Evolutionary conservation across 92 coral and sea anemone genomes (phyloP).

Genomic region (Porites evermanni): DNA sequence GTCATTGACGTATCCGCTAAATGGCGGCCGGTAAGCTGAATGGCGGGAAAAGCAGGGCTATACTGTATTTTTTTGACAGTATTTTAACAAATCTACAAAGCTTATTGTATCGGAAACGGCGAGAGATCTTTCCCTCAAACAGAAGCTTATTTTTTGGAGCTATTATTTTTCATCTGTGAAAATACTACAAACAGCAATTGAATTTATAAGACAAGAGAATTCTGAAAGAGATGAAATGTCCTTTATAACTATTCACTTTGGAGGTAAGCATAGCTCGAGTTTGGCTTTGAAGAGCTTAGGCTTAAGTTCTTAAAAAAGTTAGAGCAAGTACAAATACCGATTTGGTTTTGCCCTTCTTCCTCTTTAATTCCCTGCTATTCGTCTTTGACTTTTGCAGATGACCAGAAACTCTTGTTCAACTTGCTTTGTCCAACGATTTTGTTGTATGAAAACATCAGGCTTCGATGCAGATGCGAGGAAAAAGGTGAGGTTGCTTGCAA

Average conservation of each 20-base stretch:
- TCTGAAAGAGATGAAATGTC: constrained; percentile 18
- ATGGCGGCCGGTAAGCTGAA: constrained; percentile 16
- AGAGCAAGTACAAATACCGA: background rate
- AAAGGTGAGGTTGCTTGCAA: constrained; percentile 55
- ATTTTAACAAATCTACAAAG: background rate
- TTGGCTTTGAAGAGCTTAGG: background rate
- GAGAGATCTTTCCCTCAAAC: too few relatives aligned
- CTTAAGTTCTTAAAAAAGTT: background rate
- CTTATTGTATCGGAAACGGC: too few relatives aligned
- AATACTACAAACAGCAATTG: background rate
- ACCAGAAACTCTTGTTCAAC: constrained; percentile 76
- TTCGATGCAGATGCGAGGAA: constrained; percentile 71
- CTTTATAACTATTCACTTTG: constrained; percentile 78
- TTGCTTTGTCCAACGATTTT: constrained; percentile 72
- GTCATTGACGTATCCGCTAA: constrained; percentile 22
- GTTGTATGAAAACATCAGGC: constrained; percentile 80
- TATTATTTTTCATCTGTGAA: background rate
- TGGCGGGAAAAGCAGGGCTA: constrained; percentile 4
- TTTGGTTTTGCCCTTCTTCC: too few relatives aligned
- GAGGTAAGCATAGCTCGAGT: constrained; percentile 59
- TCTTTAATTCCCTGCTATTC: background rate
- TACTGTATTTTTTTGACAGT: background rate
- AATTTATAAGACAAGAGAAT: background rate
- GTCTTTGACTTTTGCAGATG: constrained; percentile 49
- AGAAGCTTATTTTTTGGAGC: background rate